Evolutionary conservation across 2,888 invertebrate species (phyloP), one percentile per base, ranked within the genome.

Genomic region (Erebia epiphron): DNA sequence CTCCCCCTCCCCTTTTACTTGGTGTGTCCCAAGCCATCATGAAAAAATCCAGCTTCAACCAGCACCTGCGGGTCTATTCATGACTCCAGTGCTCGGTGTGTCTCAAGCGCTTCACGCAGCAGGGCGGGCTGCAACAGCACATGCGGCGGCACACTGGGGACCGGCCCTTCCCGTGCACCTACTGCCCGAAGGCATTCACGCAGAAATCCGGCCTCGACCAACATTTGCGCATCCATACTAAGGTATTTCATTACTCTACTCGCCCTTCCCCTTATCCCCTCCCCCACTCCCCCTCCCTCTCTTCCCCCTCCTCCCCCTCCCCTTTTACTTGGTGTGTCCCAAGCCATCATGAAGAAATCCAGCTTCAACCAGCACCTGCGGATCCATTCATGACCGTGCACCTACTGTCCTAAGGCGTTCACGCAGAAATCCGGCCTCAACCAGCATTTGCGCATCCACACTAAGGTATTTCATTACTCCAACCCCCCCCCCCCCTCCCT

Each of bases 361-460:
- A 3, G 26, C 26, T 3, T 26, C 26, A 3, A 26, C 4, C 26
- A 3, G 4, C 26, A 26, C n/a, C 3, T 26, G 26, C 2, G 26
- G 26, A 26, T 26, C 26, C 26, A 26, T 3, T n/a, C n/a, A n/a
- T n/a, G n/a, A n/a, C 73, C 81, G 0, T 94, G 94, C 81, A 82
- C 86, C 0, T 84, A 82, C 78, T 13, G 2, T 7, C 58, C n/a
- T n/a, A 58, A 58, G 79, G 89, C 0, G 93, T 94, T 94, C 86
- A 91, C 92, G 0, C 93, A 93, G 75, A 93, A 92, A 60, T 89
- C 92, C 0, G 93, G 93, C 0, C 79, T 92, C 0, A 91, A 92
- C 67, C 93, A 93, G 54, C 93, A 93, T 13, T 71, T 88, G 0
- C 79, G 93, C 0, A 93, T 88, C 1, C 93, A 93, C 76, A 91